phyloP scores from a whole-genome alignment of 2,113 vertebrate species.

The Chitala chitala region DNA sequence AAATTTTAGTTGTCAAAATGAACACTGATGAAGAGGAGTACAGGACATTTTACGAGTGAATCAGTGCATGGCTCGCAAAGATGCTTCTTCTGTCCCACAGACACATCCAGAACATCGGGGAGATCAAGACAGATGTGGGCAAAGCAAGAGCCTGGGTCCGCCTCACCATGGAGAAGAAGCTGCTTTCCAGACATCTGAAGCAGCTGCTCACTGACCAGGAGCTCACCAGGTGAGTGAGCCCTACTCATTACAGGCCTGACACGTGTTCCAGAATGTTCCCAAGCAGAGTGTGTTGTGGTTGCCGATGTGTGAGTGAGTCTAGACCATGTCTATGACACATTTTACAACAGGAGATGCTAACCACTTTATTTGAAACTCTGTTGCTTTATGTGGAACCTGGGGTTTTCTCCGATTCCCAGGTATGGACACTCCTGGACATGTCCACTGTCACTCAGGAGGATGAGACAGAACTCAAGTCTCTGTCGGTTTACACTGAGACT shows the following conservation, averaged over 20 bases:
- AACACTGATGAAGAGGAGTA: no score
- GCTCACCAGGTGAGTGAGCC: conserved; percentile 82
- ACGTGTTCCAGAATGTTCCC: neutral
- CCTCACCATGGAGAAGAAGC: conserved; percentile 97
- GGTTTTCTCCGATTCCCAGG: neutral
- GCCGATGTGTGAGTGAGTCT: neutral
- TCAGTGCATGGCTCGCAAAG: neutral
- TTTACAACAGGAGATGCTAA: neutral
- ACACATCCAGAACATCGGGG: conserved; percentile 95
- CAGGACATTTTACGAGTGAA: conserved; percentile 5
- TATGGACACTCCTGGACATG: neutral
- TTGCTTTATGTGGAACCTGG: neutral
- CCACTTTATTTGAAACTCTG: neutral
- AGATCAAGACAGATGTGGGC: conserved; percentile 97
- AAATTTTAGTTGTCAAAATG: no score
- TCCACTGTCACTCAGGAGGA: no score
- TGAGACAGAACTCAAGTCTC: no score
- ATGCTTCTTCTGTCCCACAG: conserved; percentile 49
- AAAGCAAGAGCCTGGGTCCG: conserved; percentile 96
- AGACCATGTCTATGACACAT: neutral
- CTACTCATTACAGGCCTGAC: neutral
- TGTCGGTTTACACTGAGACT: no score
- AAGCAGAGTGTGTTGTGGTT: neutral
- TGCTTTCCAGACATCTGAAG: conserved; percentile 93
- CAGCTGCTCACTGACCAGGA: conserved; percentile 93